phyloP scores from a whole-genome alignment of 53 echinoderm and acorn worm species.

The Astropecten irregularis region DNA sequence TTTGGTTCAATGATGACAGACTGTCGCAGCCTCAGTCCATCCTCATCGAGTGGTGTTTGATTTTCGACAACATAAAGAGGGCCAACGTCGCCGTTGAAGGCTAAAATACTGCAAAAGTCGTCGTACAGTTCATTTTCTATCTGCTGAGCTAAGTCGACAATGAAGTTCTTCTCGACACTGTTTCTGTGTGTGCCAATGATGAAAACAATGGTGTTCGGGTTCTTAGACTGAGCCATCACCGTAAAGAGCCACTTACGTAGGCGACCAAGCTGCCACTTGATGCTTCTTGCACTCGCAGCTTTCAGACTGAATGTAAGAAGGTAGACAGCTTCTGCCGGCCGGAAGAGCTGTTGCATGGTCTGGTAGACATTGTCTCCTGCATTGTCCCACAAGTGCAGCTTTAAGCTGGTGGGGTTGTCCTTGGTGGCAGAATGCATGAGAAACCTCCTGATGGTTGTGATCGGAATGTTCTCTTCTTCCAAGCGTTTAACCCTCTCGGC shows the following conservation, averaged over 20 bases:
- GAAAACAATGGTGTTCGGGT: conserved; percentile 29
- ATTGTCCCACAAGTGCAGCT: conserved; percentile 62
- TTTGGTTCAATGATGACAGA: conserved; percentile 24
- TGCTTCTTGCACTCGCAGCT: not conserved
- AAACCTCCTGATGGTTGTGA: conserved; percentile 11
- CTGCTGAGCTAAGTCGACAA: not conserved
- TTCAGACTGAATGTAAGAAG: conserved; percentile 49
- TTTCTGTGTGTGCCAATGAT: conserved; percentile 54
- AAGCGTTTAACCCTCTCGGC: not conserved
- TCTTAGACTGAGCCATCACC: conserved; percentile 43
- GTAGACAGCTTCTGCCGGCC: conserved; percentile 43
- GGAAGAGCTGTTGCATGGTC: conserved; percentile 52
- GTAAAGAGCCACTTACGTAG: conserved; percentile 48
- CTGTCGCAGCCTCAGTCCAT: conserved; percentile 27
- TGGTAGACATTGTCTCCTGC: conserved; percentile 46
- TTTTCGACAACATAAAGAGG: conserved; percentile 41
- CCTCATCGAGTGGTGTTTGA: conserved; percentile 25
- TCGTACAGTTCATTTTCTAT: conserved; percentile 19
- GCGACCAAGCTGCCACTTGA: conserved; percentile 3
- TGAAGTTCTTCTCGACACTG: not conserved
- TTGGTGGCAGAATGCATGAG: conserved; percentile 6
- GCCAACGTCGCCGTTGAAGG: conserved; percentile 15
- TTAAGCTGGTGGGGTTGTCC: conserved; percentile 22
- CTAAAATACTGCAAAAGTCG: conserved; percentile 49
- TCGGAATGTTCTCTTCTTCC: conserved; percentile 32